Evolutionary conservation across 2,888 invertebrate genomes (phyloP), one percentile per base, ranked within the genome.

Genomic region (Aporophyla lueneburgensis): DNA sequence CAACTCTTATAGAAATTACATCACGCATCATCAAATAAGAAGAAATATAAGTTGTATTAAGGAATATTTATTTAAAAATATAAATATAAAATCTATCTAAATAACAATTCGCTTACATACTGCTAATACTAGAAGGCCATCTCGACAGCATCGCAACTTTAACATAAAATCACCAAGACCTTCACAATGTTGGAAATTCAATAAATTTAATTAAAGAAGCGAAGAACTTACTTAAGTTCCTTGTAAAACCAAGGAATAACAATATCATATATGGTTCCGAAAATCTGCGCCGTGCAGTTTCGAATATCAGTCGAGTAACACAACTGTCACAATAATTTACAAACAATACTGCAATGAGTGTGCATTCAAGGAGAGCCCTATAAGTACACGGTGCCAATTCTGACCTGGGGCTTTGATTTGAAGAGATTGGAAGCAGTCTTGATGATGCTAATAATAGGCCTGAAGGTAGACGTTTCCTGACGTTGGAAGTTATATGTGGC

Each of bases 211-310:
- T 90, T 89, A 91, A 84, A 90, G 88, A 86, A 85, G 89, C 81
- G 69, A 81, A 82, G 33, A 76, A 74, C 84, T 77, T 86, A 90
- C 90, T 88, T 91, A 94, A 92, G 89, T 92, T 94, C 96, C 96
- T 96, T 96, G 96, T 96, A 96, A 95, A 96, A 96, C 96, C 96
- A 96, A 96, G 96, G 95, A 95, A 94, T 95, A 94, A 94, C 94
- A 94, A 94, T 89, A 94, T 92, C 93, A 94, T 94, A 95, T 91
- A 94, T 89, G 89, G 91, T 91, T 96, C 95, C 96, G 94, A 95
- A 93, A 93, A 87, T 85, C 89, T 92, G 91, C 90, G 85, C 86
- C 74, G 80, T 87, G 92, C 91, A 92, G 94, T 91, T 93, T 89
- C 95, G 96, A 96, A 96, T 94, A 94, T 96, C 96, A 96, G 96